Evolutionary conservation across 1,140 invertebrate genomes (phyloP).

Genomic region (Eumeta japonica): DNA sequence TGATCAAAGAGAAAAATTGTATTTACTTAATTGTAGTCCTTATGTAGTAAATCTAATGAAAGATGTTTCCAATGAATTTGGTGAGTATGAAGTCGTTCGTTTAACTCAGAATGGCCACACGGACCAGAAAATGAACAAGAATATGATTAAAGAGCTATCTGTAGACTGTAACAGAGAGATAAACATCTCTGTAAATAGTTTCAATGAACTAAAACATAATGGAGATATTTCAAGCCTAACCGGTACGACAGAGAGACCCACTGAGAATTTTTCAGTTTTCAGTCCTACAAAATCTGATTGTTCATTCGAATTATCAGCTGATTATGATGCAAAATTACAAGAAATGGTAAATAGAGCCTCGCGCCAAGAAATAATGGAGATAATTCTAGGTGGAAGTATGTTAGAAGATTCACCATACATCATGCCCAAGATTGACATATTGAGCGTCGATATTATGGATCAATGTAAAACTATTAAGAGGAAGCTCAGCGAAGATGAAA

Average conservation of each 20-base stretch:
- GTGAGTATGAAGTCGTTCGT: constrained; percentile 31
- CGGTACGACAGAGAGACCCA: too few relatives aligned
- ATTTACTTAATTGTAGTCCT: constrained; percentile 40
- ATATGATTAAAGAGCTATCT: constrained; percentile 34
- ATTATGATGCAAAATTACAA: constrained; percentile 44
- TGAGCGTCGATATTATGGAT: constrained; percentile 24
- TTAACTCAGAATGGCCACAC: constrained; percentile 40
- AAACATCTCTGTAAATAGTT: constrained; percentile 26
- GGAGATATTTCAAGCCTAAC: constrained; percentile 12
- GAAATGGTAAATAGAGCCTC: constrained; percentile 48
- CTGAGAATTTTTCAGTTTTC: too few relatives aligned
- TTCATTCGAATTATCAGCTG: constrained; percentile 38
- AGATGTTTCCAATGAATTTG: constrained; percentile 24
- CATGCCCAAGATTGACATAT: constrained; percentile 41
- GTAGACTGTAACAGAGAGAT: constrained; percentile 33
- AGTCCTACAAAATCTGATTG: constrained; percentile 47
- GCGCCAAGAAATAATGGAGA: constrained; percentile 45
- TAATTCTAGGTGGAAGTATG: constrained; percentile 37
- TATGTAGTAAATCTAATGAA: constrained; percentile 40
- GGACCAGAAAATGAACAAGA: constrained; percentile 22
- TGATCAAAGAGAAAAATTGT: constrained; percentile 22
- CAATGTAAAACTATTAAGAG: constrained; percentile 27
- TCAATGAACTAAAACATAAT: constrained; percentile 8
- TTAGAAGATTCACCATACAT: constrained; percentile 26
- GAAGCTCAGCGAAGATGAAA: constrained; percentile 27